phyloP scores from a whole-genome alignment of 1,140 invertebrate species.

The Nasonia giraulti region DNA sequence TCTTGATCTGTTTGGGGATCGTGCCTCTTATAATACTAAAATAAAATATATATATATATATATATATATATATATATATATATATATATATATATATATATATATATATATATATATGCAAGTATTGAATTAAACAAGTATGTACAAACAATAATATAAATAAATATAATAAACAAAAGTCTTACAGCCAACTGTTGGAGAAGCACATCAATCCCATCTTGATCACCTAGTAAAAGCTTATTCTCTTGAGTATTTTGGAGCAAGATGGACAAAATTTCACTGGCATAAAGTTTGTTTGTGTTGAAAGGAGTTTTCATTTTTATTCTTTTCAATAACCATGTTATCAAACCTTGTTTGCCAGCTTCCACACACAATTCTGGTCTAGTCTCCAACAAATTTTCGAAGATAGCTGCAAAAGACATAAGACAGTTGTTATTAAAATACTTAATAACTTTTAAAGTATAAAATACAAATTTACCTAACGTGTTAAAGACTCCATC shows the following conservation, averaged over 20 bases:
- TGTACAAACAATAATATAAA: neutral
- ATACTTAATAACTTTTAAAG: slow-evolving; percentile 43
- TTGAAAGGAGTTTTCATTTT: slow-evolving; percentile 93
- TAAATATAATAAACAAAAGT: neutral
- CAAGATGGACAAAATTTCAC: slow-evolving; percentile 96
- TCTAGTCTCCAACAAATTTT: slow-evolving; percentile 94
- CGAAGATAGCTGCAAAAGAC: slow-evolving; percentile 82
- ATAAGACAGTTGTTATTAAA: neutral
- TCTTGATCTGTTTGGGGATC: slow-evolving; percentile 94
- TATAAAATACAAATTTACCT: slow-evolving; percentile 73
- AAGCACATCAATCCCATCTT: slow-evolving; percentile 97
- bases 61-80: no score
- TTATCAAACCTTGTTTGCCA: slow-evolving; percentile 90
- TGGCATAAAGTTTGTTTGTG: slow-evolving; percentile 96
- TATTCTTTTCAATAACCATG: slow-evolving; percentile 93
- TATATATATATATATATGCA: neutral
- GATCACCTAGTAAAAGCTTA: slow-evolving; percentile 87
- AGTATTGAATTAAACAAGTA: no score
- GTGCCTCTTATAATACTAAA: slow-evolving; percentile 93
- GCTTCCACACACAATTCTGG: slow-evolving; percentile 89
- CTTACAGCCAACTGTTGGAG: slow-evolving; percentile 93
- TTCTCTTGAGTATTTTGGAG: slow-evolving; percentile 93
- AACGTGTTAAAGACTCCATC: slow-evolving; percentile 98
- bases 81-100: neutral
- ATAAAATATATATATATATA: slow-evolving; percentile 17